A percentile compares a stretch with the other conserved stretches of the same genome.
Evolutionary conservation across 1,140 invertebrate species (phyloP).

Genomic region (Triops longicaudatus): DNA sequence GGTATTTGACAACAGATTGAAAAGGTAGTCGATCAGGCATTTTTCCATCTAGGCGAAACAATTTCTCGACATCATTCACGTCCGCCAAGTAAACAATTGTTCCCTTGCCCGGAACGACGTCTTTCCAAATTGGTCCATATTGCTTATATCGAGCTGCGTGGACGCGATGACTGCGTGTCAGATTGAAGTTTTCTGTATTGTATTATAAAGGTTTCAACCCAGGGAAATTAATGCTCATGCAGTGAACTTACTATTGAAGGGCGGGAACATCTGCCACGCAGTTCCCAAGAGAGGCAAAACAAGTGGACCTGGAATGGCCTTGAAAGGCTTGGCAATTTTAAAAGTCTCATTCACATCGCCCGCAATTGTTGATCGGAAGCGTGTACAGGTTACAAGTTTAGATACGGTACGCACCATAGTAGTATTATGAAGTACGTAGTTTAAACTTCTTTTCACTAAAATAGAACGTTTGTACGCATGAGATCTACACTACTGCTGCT

Average conservation of each 20-base stretch:
- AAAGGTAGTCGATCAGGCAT: slow-evolving; percentile 57
- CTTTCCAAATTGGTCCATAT: slow-evolving; percentile 22
- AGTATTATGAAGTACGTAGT: neutral
- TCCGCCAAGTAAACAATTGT: neutral
- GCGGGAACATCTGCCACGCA: slow-evolving; percentile 35
- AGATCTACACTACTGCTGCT: too few species aligned
- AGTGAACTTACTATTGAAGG: neutral
- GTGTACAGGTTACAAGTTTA: neutral
- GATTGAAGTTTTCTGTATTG: slow-evolving; percentile 20
- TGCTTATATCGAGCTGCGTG: slow-evolving; percentile 1
- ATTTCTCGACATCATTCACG: slow-evolving; percentile 14
- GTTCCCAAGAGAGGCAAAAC: slow-evolving; percentile 36
- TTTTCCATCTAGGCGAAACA: slow-evolving; percentile 50
- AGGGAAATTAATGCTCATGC: too few species aligned
- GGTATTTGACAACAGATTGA: slow-evolving; percentile 24
- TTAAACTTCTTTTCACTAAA: neutral
- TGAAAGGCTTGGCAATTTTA: slow-evolving; percentile 32
- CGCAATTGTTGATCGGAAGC: neutral
- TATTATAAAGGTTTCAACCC: too few species aligned
- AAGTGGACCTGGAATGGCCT: slow-evolving; percentile 36
- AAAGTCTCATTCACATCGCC: slow-evolving; percentile 17
- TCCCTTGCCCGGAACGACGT: slow-evolving; percentile 9
- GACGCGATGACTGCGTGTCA: neutral
- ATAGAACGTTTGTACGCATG: too few species aligned
- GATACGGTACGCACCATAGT: neutral